A percentile compares a stretch with the other conserved stretches of the same genome.
Evolutionary conservation across 2,888 invertebrate species (phyloP).

Genomic region (Scaeva pyrastri): DNA sequence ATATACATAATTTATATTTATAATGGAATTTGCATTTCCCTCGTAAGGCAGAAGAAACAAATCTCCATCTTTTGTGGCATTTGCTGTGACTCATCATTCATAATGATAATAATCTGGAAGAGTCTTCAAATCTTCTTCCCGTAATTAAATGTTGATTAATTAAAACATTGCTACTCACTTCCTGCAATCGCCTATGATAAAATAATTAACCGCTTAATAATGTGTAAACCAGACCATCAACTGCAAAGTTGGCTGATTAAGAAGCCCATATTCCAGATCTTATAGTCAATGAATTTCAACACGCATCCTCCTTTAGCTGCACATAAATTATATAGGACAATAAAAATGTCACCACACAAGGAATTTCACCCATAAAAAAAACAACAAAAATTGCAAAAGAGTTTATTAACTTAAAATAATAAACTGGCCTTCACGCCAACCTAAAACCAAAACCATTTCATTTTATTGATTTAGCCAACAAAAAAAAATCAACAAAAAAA

Average conservation of each 20-base stretch:
- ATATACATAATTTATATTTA: no score
- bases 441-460: slow-evolving; percentile 2
- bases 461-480: neutral
- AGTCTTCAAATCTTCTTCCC: no score
- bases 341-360: slow-evolving; percentile 5
- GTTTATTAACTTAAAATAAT: slow-evolving; percentile 29
- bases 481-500: neutral
- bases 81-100: no score
- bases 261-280: neutral
- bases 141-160: no score
- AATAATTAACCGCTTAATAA: no score
- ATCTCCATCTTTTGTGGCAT: no score
- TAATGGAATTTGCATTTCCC: no score
- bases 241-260: neutral
- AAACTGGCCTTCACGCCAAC: slow-evolving; percentile 30
- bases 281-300: neutral
- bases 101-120: no score
- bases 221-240: no score
- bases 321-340: neutral
- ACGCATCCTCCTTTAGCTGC: neutral
- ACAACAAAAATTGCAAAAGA: neutral
- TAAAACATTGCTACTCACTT: no score
- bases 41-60: no score
- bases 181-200: no score
- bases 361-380: neutral